A percentile compares a stretch with the other conserved stretches of the same genome.
Evolutionary conservation across 2,888 invertebrate genomes (phyloP).

Genomic region (Andrena flavipes): DNA sequence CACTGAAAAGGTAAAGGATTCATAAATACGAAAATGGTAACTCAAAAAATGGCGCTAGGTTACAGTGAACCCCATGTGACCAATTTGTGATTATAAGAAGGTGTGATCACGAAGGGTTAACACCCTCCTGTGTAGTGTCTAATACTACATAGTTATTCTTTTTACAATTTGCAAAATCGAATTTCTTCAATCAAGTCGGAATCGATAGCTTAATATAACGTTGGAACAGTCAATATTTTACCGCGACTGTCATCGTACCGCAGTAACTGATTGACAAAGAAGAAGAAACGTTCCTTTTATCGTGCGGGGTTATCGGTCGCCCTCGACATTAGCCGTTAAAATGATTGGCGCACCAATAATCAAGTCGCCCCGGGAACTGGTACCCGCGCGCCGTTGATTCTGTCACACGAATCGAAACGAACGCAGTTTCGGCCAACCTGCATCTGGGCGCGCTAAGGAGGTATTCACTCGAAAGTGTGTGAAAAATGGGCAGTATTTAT

Average conservation of each 20-base stretch:
- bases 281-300: conserved; percentile 68
- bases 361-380: conserved; percentile 64
- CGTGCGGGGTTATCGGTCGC: conserved; percentile 74
- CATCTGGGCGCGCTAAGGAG: neutral
- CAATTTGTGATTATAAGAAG: no score
- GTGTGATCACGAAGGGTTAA: no score
- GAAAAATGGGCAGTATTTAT: no score
- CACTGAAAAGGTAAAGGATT: no score
- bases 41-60: no score
- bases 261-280: conserved; percentile 41
- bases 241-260: conserved; percentile 21
- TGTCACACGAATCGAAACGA: conserved; percentile 51
- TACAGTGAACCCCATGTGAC: no score
- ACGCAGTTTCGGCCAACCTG: conserved; percentile 18
- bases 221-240: conserved; percentile 25
- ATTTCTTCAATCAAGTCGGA: neutral
- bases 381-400: conserved; percentile 52
- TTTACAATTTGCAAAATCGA: neutral
- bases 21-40: no score
- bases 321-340: conserved; percentile 76
- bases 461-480: no score
- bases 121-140: neutral
- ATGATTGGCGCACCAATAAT: conserved; percentile 74
- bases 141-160: neutral
- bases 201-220: neutral